phyloP scores from a whole-genome alignment of 2,888 invertebrate genomes.

The Lysandra bellargus region DNA sequence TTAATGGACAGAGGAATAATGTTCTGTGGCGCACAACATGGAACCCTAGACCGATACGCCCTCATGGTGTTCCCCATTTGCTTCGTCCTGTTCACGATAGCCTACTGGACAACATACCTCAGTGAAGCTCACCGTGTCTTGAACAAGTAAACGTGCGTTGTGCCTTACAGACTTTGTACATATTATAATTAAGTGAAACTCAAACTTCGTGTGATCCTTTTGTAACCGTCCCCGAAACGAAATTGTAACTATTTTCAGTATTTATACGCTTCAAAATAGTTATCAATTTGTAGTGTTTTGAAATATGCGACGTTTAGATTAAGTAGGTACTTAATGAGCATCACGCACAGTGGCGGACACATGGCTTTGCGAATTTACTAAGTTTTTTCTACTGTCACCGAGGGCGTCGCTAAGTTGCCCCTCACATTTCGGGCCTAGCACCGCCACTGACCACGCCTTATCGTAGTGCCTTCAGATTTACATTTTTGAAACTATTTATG shows the following conservation, averaged over 20 bases:
- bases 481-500: neutral
- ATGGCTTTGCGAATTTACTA: neutral
- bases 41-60: constrained; percentile 80
- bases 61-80: constrained; percentile 81
- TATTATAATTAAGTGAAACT: constrained; percentile 26
- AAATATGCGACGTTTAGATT: neutral
- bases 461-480: constrained; percentile 4
- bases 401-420: neutral
- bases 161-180: constrained; percentile 35
- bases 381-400: neutral
- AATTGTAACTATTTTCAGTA: constrained; percentile 34
- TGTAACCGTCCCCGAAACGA: neutral
- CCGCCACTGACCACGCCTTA: constrained; percentile 20
- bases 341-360: constrained; percentile 17
- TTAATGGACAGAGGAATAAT: constrained; percentile 77
- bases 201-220: constrained; percentile 18
- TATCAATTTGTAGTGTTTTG: constrained; percentile 31
- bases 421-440: neutral
- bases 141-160: constrained; percentile 49
- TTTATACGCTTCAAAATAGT: constrained; percentile 32
- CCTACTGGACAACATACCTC: constrained; percentile 83
- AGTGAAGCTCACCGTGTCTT: constrained; percentile 74
- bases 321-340: constrained; percentile 1
- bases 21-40: constrained; percentile 83
- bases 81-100: constrained; percentile 79